Conservation (phyloP, 2,113 vertebrate genomes). For the Chaenogobius annularis region DNA sequence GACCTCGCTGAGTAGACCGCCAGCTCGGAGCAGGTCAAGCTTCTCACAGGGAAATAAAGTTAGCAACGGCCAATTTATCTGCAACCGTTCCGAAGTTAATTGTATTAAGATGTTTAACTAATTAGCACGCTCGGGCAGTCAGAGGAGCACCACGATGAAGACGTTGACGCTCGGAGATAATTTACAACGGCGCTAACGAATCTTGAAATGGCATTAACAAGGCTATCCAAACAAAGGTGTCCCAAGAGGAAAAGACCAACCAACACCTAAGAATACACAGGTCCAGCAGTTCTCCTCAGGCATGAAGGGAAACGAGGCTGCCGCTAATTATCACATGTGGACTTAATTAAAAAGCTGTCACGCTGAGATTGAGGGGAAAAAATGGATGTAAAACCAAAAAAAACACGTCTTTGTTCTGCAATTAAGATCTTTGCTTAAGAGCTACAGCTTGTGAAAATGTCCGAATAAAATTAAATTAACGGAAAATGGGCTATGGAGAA, state of each 20-base stretch:
- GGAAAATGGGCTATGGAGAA: no score
- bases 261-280: constrained; percentile 21
- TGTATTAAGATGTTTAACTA: constrained; percentile 3
- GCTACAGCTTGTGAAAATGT: no score
- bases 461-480: no score
- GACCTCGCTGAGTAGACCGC: not conserved
- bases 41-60: not conserved
- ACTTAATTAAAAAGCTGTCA: constrained; percentile 40
- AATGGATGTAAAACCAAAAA: not conserved
- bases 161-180: constrained; percentile 29
- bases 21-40: not conserved
- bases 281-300: constrained; percentile 16
- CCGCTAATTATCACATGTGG: constrained; percentile 35
- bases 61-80: not conserved
- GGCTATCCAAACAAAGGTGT: constrained; percentile 44
- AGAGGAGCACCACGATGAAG: constrained; percentile 1
- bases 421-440: no score
- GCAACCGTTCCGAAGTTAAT: constrained; percentile 2
- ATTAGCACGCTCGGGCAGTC: constrained; percentile 5
- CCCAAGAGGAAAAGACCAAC: constrained; percentile 38
- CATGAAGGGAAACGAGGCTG: constrained; percentile 16
- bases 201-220: constrained; percentile 44
- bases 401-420: not conserved
- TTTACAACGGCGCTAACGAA: constrained; percentile 41
- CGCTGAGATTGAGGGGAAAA: not conserved